A percentile compares a stretch with the other conserved stretches of the same genome.
Evolutionary conservation across 2,888 invertebrate genomes (phyloP).

Genomic region (Acleris holmiana): DNA sequence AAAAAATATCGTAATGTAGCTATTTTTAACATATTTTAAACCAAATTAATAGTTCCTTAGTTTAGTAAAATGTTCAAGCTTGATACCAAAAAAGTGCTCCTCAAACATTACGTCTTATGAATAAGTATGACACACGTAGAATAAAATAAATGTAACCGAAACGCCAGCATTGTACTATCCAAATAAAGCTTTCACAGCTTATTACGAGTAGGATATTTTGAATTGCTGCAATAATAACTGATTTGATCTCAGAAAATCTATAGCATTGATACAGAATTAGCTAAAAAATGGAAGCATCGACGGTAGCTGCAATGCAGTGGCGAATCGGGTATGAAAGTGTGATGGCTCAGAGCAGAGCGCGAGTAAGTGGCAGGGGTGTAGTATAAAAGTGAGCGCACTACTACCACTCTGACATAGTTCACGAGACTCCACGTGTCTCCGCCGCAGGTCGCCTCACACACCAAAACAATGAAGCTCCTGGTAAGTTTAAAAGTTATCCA

Average conservation of each 20-base stretch:
- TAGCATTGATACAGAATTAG: conserved; percentile 11
- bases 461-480: conserved; percentile 77
- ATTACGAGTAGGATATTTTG: too few relatives aligned
- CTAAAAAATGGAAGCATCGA: conserved; percentile 23
- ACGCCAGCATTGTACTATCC: too few relatives aligned
- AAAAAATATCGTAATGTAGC: too few relatives aligned
- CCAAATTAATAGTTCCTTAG: too few relatives aligned
- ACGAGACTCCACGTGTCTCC: conserved; percentile 70
- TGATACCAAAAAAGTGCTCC: too few relatives aligned
- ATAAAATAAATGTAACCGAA: too few relatives aligned
- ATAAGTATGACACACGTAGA: too few relatives aligned
- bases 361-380: conserved; percentile 80
- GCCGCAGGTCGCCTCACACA: conserved; percentile 62
- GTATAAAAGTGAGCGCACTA: conserved; percentile 80
- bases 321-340: conserved; percentile 76
- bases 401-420: conserved; percentile 82
- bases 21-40: too few relatives aligned
- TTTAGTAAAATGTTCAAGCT: too few relatives aligned
- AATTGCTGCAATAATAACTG: not conserved
- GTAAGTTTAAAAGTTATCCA: conserved; percentile 67
- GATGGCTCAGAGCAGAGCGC: conserved; percentile 68
- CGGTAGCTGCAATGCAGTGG: conserved; percentile 61
- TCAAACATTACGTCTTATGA: too few relatives aligned
- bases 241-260: not conserved
- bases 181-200: not conserved